phyloP scores from a whole-genome alignment of 2,113 vertebrate genomes.

The Stictonetta naevosa region DNA sequence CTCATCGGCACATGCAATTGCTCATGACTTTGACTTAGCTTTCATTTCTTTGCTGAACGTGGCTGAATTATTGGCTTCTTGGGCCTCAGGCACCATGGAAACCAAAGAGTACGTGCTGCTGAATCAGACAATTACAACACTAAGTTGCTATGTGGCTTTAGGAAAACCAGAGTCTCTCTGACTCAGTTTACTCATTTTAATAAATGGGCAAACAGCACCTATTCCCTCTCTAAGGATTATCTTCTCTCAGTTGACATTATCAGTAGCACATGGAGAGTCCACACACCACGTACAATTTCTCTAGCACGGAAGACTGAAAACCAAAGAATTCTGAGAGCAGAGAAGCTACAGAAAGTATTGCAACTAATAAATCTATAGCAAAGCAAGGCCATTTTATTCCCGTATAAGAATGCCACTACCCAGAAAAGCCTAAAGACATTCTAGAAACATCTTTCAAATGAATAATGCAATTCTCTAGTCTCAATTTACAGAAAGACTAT shows the following conservation, averaged over 20 bases:
- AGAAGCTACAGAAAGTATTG: background rate
- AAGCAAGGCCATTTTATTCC: constrained; percentile 33
- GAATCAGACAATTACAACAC: constrained; percentile 26
- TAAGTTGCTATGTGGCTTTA: background rate
- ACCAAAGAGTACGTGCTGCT: background rate
- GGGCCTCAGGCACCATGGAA: constrained; percentile 36
- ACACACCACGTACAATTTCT: background rate
- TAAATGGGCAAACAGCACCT: background rate
- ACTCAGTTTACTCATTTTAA: constrained; percentile 54
- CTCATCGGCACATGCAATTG: background rate
- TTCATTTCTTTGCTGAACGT: background rate
- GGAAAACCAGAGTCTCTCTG: background rate
- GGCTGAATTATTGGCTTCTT: constrained; percentile 37
- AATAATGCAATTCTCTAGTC: constrained; percentile 47
- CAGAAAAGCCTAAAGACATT: constrained; percentile 42
- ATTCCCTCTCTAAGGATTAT: background rate
- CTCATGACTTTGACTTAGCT: background rate
- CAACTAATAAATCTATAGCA: constrained; percentile 27
- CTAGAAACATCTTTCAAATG: constrained; percentile 59
- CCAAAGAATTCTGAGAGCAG: background rate
- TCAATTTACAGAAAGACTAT: constrained; percentile 41
- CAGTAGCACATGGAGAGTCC: background rate
- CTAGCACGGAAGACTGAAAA: background rate
- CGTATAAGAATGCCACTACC: background rate
- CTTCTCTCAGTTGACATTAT: background rate